These are phyloP conservation scores for Poeciliopsis occidentalis DNA, from an alignment of 2,113 vertebrate genomes.

Conservation along the genomic window DNA sequence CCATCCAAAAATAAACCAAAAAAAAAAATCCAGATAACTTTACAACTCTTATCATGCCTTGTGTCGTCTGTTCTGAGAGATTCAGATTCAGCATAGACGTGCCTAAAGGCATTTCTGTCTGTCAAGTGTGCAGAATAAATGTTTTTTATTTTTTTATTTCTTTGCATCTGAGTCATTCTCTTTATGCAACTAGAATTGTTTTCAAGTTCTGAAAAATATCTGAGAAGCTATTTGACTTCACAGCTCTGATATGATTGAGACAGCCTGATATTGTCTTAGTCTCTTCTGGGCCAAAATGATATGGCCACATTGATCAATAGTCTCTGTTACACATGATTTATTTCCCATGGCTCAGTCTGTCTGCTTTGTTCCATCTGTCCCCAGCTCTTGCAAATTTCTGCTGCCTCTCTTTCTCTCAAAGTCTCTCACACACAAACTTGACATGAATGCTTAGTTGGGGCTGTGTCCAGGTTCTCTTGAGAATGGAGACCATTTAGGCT, in stretches of 20 bases:
- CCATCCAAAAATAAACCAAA: slow-evolving; percentile 20
- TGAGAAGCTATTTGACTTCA: slow-evolving; percentile 38
- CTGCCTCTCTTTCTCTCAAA: slow-evolving; percentile 27
- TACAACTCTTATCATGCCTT: background rate
- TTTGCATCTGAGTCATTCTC: background rate
- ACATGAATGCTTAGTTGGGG: slow-evolving; percentile 37
- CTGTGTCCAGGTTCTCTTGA: slow-evolving; percentile 27
- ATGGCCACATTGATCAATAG: slow-evolving; percentile 73
- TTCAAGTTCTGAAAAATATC: slow-evolving; percentile 30
- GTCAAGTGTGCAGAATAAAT: slow-evolving; percentile 21
- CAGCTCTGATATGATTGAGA: slow-evolving; percentile 40
- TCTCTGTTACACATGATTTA: slow-evolving; percentile 79
- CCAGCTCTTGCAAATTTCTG: slow-evolving; percentile 49
- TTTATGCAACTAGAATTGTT: slow-evolving; percentile 24
- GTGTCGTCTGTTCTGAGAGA: slow-evolving; percentile 25
- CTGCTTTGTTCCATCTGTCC: slow-evolving; percentile 69
- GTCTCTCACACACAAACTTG: slow-evolving; percentile 21
- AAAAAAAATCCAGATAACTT: slow-evolving; percentile 25
- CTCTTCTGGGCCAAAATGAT: slow-evolving; percentile 63
- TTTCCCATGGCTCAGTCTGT: slow-evolving; percentile 79
- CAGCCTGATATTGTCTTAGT: slow-evolving; percentile 56
- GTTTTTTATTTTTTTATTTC: background rate
- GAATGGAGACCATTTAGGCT: slow-evolving; percentile 40
- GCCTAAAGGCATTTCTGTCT: slow-evolving; percentile 33
- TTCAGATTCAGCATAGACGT: slow-evolving; percentile 14